A percentile compares a stretch with the other conserved stretches of the same genome.
Conservation (phyloP, 2,113 vertebrate species). For the Rhegmatorhina hoffmannsi region DNA sequence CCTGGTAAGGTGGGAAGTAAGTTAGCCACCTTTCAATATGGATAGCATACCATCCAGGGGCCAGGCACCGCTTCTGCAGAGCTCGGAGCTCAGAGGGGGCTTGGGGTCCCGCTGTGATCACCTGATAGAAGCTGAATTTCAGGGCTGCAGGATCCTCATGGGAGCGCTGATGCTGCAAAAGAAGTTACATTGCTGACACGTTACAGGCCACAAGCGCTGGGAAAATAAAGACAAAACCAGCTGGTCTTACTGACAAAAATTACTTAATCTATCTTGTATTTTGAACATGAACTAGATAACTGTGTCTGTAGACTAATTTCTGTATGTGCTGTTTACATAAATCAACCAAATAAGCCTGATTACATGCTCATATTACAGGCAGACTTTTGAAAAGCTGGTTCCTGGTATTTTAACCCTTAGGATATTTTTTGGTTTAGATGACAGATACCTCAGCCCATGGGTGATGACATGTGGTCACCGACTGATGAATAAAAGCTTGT, state of each 20-base stretch:
- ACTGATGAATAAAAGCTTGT: not conserved
- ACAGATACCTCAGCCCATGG: not conserved
- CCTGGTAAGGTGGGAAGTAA: constrained; percentile 91
- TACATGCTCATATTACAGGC: not conserved
- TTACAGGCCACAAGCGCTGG: not conserved
- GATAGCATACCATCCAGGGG: constrained; percentile 89
- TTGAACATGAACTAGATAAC: not conserved
- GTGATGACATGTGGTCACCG: not conserved
- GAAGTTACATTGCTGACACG: not conserved
- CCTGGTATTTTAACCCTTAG: not conserved
- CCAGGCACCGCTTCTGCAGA: constrained; percentile 90
- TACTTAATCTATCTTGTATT: not conserved
- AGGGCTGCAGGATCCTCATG: constrained; percentile 90
- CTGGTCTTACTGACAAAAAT: not conserved
- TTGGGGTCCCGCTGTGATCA: constrained; percentile 86
- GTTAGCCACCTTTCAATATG: constrained; percentile 94
- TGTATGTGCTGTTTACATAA: not conserved
- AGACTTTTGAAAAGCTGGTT: not conserved
- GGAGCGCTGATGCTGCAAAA: constrained; percentile 88
- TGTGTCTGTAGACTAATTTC: not conserved
- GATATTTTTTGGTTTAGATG: not conserved
- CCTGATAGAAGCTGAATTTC: constrained; percentile 92
- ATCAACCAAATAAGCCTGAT: not conserved
- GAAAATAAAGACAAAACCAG: not conserved
- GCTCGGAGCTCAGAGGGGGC: constrained; percentile 85